These are phyloP conservation scores for Micromys minutus DNA, from an alignment of 2,113 vertebrate genomes.

Conservation along the genomic window DNA sequence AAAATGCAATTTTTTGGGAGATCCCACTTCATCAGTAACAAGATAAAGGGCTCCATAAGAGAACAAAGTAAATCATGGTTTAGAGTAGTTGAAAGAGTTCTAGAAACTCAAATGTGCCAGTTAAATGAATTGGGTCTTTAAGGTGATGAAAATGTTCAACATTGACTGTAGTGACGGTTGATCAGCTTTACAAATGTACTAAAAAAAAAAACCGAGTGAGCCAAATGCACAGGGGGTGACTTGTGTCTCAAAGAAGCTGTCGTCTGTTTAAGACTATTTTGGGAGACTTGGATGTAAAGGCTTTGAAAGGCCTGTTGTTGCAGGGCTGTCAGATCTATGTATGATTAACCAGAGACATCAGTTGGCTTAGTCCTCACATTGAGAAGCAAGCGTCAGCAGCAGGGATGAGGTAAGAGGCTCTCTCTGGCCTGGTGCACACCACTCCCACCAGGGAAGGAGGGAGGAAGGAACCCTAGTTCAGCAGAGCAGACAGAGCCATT, in stretches of 20 bases:
- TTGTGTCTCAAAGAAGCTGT: background rate
- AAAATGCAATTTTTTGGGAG: background rate
- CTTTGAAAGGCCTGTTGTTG: background rate
- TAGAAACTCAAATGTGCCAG: background rate
- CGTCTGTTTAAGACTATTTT: background rate
- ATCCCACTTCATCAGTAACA: background rate
- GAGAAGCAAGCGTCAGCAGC: background rate
- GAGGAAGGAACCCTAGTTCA: background rate
- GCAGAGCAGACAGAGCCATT: background rate
- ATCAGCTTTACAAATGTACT: background rate
- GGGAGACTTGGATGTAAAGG: background rate
- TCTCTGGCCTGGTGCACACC: background rate
- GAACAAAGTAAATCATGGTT: background rate
- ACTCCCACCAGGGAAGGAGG: background rate
- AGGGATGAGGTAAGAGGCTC: background rate
- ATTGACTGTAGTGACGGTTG: background rate
- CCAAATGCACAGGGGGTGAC: background rate
- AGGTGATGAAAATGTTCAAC: constrained; percentile 21
- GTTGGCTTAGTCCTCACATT: background rate
- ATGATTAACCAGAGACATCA: background rate
- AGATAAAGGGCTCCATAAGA: background rate
- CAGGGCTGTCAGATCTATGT: background rate
- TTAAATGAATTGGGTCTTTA: background rate
- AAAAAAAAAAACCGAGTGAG: background rate
- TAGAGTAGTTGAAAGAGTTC: background rate